Evolutionary conservation across 2,888 invertebrate genomes (phyloP).

Genomic region (Stomorhina lunata): DNA sequence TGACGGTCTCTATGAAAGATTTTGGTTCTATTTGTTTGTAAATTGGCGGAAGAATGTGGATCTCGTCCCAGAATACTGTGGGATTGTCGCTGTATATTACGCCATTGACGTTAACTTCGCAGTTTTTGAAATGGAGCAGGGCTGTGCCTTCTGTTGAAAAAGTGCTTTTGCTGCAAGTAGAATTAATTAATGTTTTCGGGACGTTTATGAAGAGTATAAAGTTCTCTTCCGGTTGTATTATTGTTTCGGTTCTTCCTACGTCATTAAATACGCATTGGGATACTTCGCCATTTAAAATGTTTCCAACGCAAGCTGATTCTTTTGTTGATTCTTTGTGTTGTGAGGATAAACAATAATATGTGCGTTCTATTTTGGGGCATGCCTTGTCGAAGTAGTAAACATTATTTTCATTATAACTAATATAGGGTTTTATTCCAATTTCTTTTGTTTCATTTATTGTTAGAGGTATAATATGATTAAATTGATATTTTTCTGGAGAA

Average conservation of each 20-base stretch:
- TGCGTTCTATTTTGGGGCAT: slow-evolving; percentile 28
- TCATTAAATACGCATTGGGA: slow-evolving; percentile 32
- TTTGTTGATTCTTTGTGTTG: neutral
- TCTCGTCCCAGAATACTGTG: slow-evolving; percentile 20
- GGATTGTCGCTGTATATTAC: slow-evolving; percentile 17
- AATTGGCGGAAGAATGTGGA: slow-evolving; percentile 2
- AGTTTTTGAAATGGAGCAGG: slow-evolving; percentile 15
- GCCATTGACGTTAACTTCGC: slow-evolving; percentile 7
- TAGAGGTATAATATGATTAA: slow-evolving; percentile 32
- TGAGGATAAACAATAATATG: slow-evolving; percentile 13
- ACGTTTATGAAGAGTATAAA: slow-evolving; percentile 34
- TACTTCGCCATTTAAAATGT: slow-evolving; percentile 2
- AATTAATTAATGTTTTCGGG: slow-evolving; percentile 26
- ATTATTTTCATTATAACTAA: slow-evolving; percentile 29
- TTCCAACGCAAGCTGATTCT: slow-evolving; percentile 23
- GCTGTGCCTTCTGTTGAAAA: slow-evolving; percentile 12
- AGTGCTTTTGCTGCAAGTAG: slow-evolving; percentile 21
- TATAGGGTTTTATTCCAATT: slow-evolving; percentile 1
- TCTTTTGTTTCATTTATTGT: slow-evolving; percentile 33
- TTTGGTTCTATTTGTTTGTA: neutral
- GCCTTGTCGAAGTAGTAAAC: slow-evolving; percentile 29
- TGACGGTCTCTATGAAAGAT: neutral
- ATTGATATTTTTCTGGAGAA: slow-evolving; percentile 2
- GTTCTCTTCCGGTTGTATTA: slow-evolving; percentile 34
- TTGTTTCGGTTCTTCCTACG: slow-evolving; percentile 31